Percentiles rank a stretch among this genome's conserved stretches.
These are phyloP conservation scores for Perdita meconis DNA, from an alignment of 2,888 invertebrate genomes.

Conservation along the genomic window DNA sequence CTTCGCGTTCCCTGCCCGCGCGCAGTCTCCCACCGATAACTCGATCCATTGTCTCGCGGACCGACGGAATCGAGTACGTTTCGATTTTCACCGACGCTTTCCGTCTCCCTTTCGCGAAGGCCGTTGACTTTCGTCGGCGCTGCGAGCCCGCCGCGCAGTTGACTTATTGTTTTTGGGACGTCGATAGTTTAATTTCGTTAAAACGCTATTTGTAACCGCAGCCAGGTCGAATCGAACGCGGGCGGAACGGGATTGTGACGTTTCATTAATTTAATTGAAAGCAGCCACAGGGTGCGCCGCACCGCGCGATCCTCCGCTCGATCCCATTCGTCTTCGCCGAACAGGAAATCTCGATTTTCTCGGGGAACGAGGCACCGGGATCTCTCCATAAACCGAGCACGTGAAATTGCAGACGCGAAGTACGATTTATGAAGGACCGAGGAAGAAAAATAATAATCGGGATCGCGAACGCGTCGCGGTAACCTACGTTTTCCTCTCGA, in stretches of 20 bases:
- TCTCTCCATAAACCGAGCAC: background rate
- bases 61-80: background rate
- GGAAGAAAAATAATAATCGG: constrained; percentile 34
- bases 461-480: background rate
- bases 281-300: background rate
- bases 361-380: background rate
- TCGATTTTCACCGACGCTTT: background rate
- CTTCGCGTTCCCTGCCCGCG: constrained; percentile 16
- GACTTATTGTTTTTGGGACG: background rate
- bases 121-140: too few species aligned
- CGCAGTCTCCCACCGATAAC: background rate
- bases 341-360: constrained; percentile 23
- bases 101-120: too few species aligned
- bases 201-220: constrained; percentile 10
- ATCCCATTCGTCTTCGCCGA: constrained; percentile 26
- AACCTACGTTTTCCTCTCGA: background rate
- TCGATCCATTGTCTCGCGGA: background rate
- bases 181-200: constrained; percentile 49
- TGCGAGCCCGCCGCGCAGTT: background rate
- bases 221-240: background rate
- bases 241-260: constrained; percentile 37
- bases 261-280: constrained; percentile 57
- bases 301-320: background rate
- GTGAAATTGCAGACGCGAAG: constrained; percentile 20
- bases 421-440: constrained; percentile 36